Percentiles rank a stretch among this genome's conserved stretches.
These are phyloP conservation scores for Euschistus heros DNA, from an alignment of 1,140 invertebrate genomes.

Conservation along the genomic window DNA sequence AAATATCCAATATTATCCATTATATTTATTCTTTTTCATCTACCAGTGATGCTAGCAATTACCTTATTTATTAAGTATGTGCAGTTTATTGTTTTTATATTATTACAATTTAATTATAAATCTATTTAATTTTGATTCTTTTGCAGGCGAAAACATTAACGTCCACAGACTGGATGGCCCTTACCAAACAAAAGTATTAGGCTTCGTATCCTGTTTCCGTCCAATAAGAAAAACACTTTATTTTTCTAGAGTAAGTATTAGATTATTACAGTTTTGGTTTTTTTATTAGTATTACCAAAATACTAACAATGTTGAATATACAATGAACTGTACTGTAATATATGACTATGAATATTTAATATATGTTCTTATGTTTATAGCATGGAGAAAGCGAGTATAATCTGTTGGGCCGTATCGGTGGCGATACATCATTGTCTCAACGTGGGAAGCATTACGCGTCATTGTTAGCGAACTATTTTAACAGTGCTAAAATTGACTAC, in stretches of 20 bases:
- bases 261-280: no score
- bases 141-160: constrained; percentile 42
- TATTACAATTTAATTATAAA: no score
- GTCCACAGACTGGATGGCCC: constrained; percentile 51
- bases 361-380: constrained; percentile 38
- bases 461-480: constrained; percentile 61
- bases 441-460: constrained; percentile 69
- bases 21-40: no score
- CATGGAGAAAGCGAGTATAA: constrained; percentile 91
- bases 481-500: constrained; percentile 47
- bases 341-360: background rate
- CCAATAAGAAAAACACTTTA: constrained; percentile 62
- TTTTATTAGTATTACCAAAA: no score
- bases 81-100: no score
- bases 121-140: constrained; percentile 8
- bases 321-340: no score
- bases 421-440: constrained; percentile 71
- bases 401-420: constrained; percentile 79
- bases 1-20: no score
- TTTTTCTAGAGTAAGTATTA: constrained; percentile 51
- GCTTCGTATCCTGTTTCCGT: constrained; percentile 64
- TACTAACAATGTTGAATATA: no score
- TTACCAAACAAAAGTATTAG: constrained; percentile 61
- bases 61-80: no score
- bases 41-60: no score